Percentiles rank a stretch among this genome's conserved stretches.
Evolutionary conservation across 64 coral and sea anemone species (phyloP).

Genomic region (Montipora capricornis): DNA sequence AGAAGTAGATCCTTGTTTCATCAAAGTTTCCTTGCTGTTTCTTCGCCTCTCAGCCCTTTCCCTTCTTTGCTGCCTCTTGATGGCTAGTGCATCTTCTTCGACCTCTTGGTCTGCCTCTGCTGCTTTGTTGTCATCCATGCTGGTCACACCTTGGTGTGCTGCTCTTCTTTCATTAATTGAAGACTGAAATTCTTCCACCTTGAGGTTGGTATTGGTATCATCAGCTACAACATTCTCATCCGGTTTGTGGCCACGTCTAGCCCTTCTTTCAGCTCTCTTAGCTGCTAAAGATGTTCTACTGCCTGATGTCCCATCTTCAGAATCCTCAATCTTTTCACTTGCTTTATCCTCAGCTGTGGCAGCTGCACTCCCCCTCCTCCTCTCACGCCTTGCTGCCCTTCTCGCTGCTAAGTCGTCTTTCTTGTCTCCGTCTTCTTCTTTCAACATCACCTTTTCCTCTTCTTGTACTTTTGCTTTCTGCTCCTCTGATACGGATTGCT

Average conservation of each 20-base stretch:
- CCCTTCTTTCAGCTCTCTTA: conserved; percentile 55
- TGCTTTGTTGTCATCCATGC: neutral
- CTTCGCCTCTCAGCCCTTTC: conserved; percentile 14
- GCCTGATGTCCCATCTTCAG: conserved; percentile 4
- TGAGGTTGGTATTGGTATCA: neutral
- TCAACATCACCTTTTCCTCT: neutral
- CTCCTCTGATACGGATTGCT: neutral
- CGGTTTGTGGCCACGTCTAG: neutral
- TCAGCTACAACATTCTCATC: neutral
- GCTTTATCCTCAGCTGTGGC: conserved; percentile 16
- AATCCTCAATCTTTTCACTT: conserved; percentile 34
- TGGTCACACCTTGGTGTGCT: neutral
- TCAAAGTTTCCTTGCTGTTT: conserved; percentile 8
- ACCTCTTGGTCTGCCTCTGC: neutral
- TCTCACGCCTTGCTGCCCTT: conserved; percentile 44
- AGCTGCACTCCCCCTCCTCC: neutral
- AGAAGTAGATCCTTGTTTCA: conserved; percentile 49
- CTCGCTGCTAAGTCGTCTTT: conserved; percentile 48
- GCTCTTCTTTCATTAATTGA: conserved; percentile 31
- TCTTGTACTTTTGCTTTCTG: neutral
- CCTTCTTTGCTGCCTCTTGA: conserved; percentile 1
- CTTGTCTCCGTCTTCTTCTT: neutral
- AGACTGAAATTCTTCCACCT: conserved; percentile 47
- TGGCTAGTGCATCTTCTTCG: neutral
- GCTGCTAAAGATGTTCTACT: conserved; percentile 37